These are phyloP conservation scores for Eurosta solidaginis DNA, from an alignment of 1,140 invertebrate species.

Conservation along the genomic window DNA sequence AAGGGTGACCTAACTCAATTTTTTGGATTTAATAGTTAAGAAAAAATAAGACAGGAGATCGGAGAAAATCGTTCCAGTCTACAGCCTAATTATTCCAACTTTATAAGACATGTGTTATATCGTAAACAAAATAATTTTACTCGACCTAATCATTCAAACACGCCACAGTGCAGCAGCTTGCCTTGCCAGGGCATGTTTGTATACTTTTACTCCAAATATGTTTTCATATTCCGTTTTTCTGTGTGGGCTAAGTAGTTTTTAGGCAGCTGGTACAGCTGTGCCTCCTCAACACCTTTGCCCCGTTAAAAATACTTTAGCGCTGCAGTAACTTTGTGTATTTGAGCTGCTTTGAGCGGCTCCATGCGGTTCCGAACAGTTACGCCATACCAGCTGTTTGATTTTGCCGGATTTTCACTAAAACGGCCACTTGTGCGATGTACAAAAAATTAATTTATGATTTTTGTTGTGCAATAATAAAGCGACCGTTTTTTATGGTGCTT, in stretches of 20 bases:
- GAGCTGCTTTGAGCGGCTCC: neutral
- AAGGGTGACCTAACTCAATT: no score
- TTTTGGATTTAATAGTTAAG: no score
- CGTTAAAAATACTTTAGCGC: neutral
- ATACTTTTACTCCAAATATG: no score
- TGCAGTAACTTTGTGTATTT: neutral
- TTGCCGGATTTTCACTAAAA: neutral
- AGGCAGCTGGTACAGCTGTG: neutral
- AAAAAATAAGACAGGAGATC: no score
- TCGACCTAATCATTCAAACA: no score
- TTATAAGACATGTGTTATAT: no score
- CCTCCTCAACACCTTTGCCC: neutral
- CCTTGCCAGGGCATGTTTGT: neutral
- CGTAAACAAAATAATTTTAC: no score
- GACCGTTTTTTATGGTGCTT: neutral
- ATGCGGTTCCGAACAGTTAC: neutral
- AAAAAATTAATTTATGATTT: constrained; percentile 24
- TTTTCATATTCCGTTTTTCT: neutral
- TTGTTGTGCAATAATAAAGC: constrained; percentile 1
- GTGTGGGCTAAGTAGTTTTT: neutral
- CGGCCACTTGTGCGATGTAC: neutral
- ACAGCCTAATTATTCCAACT: no score
- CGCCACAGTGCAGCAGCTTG: no score
- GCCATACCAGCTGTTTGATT: neutral
- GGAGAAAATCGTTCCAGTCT: no score